A percentile compares a stretch with the other conserved stretches of the same genome.
These are phyloP conservation scores for Papilio protenor DNA, from an alignment of 2,888 invertebrate species.

Conservation along the genomic window DNA sequence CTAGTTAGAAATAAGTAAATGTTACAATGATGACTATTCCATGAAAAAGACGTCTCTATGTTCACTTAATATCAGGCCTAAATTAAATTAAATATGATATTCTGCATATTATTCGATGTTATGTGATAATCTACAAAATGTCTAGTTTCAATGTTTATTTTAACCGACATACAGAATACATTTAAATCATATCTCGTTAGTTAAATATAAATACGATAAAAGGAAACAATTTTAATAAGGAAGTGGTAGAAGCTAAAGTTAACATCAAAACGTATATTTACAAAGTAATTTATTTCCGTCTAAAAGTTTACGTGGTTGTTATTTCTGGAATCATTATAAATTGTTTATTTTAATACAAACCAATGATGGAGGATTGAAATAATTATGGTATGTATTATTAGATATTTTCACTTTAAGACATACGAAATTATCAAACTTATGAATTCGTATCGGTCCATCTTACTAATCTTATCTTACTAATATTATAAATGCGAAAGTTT, in stretches of 20 bases:
- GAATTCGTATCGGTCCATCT: too few species aligned
- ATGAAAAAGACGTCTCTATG: too few species aligned
- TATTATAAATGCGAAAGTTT: too few species aligned
- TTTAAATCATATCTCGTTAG: neutral
- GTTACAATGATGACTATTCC: too few species aligned
- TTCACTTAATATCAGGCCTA: too few species aligned
- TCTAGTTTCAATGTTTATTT: neutral
- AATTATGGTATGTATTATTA: neutral
- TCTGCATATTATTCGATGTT: too few species aligned
- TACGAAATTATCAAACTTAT: too few species aligned
- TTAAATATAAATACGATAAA: slow-evolving; percentile 14
- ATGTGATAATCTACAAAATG: neutral
- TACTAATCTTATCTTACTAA: too few species aligned
- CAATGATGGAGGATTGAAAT: neutral
- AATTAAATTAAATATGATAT: too few species aligned
- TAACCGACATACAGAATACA: neutral
- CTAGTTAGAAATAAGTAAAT: too few species aligned
- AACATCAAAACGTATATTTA: slow-evolving; percentile 25
- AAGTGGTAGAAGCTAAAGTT: slow-evolving; percentile 10
- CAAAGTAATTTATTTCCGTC: slow-evolving; percentile 13
- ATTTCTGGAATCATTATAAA: neutral
- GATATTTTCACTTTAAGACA: neutral
- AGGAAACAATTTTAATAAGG: slow-evolving; percentile 25
- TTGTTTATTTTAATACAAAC: neutral
- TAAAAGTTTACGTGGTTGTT: neutral